Base-by-base conservation (phyloP, 1,140 invertebrate species). In the Tetramorium alpestre region DNA sequence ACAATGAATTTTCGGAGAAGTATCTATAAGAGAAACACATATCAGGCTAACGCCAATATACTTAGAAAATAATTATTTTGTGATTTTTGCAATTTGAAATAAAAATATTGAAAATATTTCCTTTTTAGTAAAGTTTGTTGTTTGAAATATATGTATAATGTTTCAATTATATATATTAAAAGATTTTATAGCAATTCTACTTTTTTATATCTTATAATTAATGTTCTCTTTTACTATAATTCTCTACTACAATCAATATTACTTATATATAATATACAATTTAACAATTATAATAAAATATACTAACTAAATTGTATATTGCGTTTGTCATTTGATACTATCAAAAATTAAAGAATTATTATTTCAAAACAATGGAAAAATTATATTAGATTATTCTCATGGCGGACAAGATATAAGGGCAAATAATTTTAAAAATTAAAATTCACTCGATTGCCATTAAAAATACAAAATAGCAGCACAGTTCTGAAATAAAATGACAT, bases 1-100 rank as follows among this genome's bases (percentile, higher is more conserved):
- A 77, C 38, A 77, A 77, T 54, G 2, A 51, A 85, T 54, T 44
- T 78, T 65, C n/a, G n/a, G 1, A 13, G 22, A 81, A 65, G n/a
- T 51, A 54, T 72, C 25, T 28, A 8, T 78, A 54, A 69, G 16
- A 13, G 22, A 58, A 28, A 82, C 41, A 69, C 22, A 18, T 77
- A 70, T 58, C 75, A 82, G 69, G 49, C 25, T 69, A 78, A n/a
- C 56, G 86, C 11, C 8, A 11, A 4, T 38, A 51, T 4, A 38
- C 11, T 47, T 10, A 70, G 2, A 13, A 67, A 41, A 25, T 51
- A 80, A 80, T 70, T 82, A 72, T 22, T 51, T 47, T 16, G 41
- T 51, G 28, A 77, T 77, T 62, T 54, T 25, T n/a, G 13, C 11
- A 5, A 51, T 76, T 16, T 44, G n/a, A 51, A 65, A 44, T 49